phyloP scores from a whole-genome alignment of 53 echinoderm and acorn worm genomes.

The Actinopyga echinites region DNA sequence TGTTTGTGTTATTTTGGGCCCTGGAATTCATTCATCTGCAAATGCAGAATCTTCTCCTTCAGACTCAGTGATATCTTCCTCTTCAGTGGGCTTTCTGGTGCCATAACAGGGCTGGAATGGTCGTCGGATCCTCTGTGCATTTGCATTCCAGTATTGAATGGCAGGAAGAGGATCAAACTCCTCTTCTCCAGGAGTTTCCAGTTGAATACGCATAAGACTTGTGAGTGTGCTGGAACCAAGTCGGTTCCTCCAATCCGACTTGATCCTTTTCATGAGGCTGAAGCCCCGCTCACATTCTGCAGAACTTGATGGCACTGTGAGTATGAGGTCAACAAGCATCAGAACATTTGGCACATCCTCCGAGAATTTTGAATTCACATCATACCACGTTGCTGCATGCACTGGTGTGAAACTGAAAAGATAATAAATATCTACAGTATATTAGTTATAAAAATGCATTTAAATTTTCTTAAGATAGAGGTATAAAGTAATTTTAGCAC shows the following conservation, averaged over 20 bases:
- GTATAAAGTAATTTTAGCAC: too few species aligned
- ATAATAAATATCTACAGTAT: too few species aligned
- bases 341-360: conserved; percentile 10
- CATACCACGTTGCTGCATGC: not conserved
- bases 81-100: not conserved
- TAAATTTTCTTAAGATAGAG: too few species aligned
- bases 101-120: not conserved
- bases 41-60: not conserved
- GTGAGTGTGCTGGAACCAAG: not conserved
- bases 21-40: not conserved
- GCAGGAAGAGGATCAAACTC: not conserved
- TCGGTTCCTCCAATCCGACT: conserved; percentile 1
- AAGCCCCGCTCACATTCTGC: conserved; percentile 13
- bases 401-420: not conserved
- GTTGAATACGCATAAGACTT: not conserved
- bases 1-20: not conserved
- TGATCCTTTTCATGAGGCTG: not conserved
- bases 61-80: not conserved
- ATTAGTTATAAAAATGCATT: too few species aligned
- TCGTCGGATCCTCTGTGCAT: not conserved
- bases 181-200: not conserved
- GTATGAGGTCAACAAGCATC: not conserved
- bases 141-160: conserved; percentile 10
- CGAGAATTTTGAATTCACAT: not conserved
- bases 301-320: not conserved